Base-by-base conservation (phyloP, 2,888 invertebrate genomes). In the Lepas anatifera region DNA sequence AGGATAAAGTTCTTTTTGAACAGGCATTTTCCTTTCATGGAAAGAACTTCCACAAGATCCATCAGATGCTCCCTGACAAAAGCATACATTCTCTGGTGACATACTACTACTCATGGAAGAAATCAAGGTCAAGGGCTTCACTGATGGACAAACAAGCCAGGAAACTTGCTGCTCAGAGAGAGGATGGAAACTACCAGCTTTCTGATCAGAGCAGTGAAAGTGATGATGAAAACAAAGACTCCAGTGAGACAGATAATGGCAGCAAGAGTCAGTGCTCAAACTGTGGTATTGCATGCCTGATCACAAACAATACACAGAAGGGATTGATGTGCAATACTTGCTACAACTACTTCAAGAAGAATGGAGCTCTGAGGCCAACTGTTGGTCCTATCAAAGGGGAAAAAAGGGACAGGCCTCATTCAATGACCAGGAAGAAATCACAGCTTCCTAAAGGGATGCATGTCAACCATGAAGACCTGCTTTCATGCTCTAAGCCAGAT, bases 21-120 rank as follows among this genome's bases (percentile, higher is more conserved):
- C 96, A 97, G 81, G 97, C 97, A 48, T 97, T 96, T 81, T 94
- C 95, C 78, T 97, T 95, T 80, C 96, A 97, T 81, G 97, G 97
- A 68, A 98, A 98, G 83, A 94, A 93, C 81, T 98, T 98, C 83
- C 92, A 95, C 79, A 87, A 95, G 78, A 97, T 98, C 80, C 84
- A 94, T 75, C 95, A 96, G 85, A 96, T 98, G 96, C 83, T 97
- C 77, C 97, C 97, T 43, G 97, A 97, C 79, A 98, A 98, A 83
- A 90, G 94, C 67, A 95, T 97, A 78, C 92, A 95, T 67, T 92
- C 92, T 76, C 83, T 98, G 77, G 96, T 98, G 2, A 95, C 95
- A 81, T 96, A 96, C 80, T 98, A 97, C 81, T 98, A 98, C 80
- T 92, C 94, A 77, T 97, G 97, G 97, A 98, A 98, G 81, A 97